Evolutionary conservation across 2,113 vertebrate species (phyloP), one percentile per base, ranked within the genome.

Genomic region (Puffinus mauretanicus): DNA sequence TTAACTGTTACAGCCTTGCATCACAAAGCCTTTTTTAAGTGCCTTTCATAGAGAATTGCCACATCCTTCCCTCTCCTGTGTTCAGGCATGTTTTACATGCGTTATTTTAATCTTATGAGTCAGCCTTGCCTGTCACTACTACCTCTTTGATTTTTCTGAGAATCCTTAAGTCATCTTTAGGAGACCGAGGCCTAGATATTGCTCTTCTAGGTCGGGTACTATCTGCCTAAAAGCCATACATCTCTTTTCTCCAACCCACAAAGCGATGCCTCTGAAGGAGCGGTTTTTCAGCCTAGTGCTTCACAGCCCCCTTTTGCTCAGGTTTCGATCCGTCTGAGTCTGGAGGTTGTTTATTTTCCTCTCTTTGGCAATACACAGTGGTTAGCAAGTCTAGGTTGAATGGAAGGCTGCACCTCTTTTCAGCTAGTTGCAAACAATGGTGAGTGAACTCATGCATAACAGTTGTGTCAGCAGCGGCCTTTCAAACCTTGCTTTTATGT

Each of bases 61-160:
- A 91, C 82, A 95, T 96, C 89, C 93, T 95, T 90, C 79, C 92
- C 72, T 88, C 82, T 38, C 64, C 75, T 75, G 84, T 44, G 89
- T 44, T 91, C 89, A 52, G 93, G 94, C 93, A 93, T 36, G 82
- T 94, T 95, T 92, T 94, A 80, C 30, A 5, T 6, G 44, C 38
- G 78, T 76, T 96, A 86, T 94, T 96, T 93, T 85, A 76, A 86
- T 94, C 61, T 32, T 51, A 9, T 96, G 94, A 95, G 93, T 96
- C 91, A 96, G 10, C 51, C 32, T 62, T 83, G 87, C 84, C 82
- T 90, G 82, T 80, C 85, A 40, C 42, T 64, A 20, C 34, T 52
- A 30, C 60, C 69, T 44, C 71, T 94, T 89, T 69, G 85, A 76
- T 75, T 94, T 94, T 90, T 65, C 82, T 83, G 89, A 77, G 87